Evolutionary conservation across 2,888 invertebrate genomes (phyloP), one percentile per base, ranked within the genome.

Genomic region (Sphinx pinastri): DNA sequence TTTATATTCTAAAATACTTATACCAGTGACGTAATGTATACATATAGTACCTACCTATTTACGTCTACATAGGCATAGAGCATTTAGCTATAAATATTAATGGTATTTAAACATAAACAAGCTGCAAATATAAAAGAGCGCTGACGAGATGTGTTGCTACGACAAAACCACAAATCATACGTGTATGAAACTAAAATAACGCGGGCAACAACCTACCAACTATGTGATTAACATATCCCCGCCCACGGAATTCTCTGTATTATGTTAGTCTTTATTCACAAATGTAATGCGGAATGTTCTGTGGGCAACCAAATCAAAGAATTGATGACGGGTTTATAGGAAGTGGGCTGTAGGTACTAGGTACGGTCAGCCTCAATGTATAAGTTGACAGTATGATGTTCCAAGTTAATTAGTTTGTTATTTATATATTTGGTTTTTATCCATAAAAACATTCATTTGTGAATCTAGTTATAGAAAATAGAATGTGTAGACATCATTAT

Each of bases 111-210:
- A 31, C 8, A 12, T 16, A 63, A 47, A 25, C 12, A 63, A 67
- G 71, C 49, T 11, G 68, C 47, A 67, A 73, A 72, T 72, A 71
- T 74, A 69, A 76, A 72, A 78, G 73, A 16, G 77, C 71, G 74
- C 71, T 59, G 45, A 71, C 71, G 71, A 73, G 74, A 63, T 72
- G 49, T 69, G 70, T 49, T 54, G 71, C 70, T 68, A 66, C 60
- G 69, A 68, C 71, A 73, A 71, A 63, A 63, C 49, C 63, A 63
- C 63, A 63, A 49, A 63, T 63, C 49, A 49, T 63, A 12, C 16
- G 45, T 16, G 8, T 16, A 47, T 60, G 19, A 63, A 63, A 63
- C 63, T 49, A 47, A 63, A 63, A 49, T 63, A 63, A 63, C 63
- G 49, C 47, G 63, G 63, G 63, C 63, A 63, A 63, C 49, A 63